Evolutionary conservation across 2,797 vertebrate genomes (phyloP).

Genomic region (Cercopithecus mitis): DNA sequence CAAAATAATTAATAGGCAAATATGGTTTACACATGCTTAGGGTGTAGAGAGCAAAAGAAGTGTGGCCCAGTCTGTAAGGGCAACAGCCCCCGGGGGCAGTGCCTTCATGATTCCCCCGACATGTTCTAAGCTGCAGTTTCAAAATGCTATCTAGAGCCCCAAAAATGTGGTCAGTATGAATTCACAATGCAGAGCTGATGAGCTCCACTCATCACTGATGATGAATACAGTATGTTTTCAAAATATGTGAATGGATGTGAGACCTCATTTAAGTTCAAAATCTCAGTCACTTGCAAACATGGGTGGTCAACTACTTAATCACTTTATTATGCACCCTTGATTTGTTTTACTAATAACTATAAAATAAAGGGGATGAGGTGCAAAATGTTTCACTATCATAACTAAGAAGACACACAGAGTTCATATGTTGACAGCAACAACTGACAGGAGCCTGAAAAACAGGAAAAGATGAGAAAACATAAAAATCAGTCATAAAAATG

Average conservation of each 20-base stretch:
- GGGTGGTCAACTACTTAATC: neutral
- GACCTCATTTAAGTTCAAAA: neutral
- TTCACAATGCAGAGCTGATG: neutral
- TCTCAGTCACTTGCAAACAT: neutral
- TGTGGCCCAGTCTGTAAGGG: neutral
- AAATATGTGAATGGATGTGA: neutral
- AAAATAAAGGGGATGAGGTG: neutral
- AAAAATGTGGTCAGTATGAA: neutral
- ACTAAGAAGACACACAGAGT: neutral
- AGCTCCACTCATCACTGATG: neutral
- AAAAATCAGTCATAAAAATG: neutral
- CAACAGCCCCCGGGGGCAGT: rapidly evolving
- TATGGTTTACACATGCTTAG: neutral
- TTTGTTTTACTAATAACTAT: neutral
- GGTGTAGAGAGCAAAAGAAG: neutral
- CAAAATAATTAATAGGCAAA: neutral
- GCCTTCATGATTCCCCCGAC: neutral
- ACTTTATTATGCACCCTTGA: neutral
- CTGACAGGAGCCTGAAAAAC: neutral
- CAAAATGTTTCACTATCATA: neutral
- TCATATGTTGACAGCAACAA: neutral
- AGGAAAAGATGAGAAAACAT: neutral
- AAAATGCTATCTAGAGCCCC: neutral
- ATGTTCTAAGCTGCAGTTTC: neutral
- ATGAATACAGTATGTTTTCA: neutral